Conservation (phyloP, 2,797 vertebrate species). For the Rhinogobio ventralis region DNA sequence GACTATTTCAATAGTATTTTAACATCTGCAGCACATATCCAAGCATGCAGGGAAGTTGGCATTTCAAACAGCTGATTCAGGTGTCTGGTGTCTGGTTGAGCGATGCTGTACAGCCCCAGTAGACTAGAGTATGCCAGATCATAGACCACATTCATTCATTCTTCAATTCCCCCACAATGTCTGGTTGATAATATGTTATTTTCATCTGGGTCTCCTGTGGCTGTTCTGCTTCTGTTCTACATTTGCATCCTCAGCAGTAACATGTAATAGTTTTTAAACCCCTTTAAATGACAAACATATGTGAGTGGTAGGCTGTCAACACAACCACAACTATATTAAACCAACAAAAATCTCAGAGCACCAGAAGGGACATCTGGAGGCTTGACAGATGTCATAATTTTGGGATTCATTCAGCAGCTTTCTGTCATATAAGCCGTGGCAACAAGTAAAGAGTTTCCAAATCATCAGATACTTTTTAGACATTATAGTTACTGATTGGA, state of each 20-base stretch:
- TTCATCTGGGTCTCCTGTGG: neutral
- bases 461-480: constrained; percentile 11
- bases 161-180: neutral
- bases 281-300: constrained; percentile 16
- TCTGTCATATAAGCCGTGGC: neutral
- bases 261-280: constrained; percentile 18
- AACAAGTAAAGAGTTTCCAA: neutral
- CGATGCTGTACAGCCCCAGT: neutral
- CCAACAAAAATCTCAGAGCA: constrained; percentile 16
- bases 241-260: constrained; percentile 35
- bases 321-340: constrained; percentile 15
- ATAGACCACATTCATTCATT: neutral
- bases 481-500: neutral
- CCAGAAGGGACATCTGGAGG: constrained; percentile 11
- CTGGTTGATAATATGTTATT: neutral
- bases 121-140: neutral
- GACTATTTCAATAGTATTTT: neutral
- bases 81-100: neutral
- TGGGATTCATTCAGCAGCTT: neutral
- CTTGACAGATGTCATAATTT: constrained; percentile 26
- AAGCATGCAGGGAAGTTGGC: neutral
- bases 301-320: neutral
- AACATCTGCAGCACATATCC: neutral
- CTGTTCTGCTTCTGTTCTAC: constrained; percentile 9
- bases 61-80: neutral